Evolutionary conservation across 1,140 invertebrate genomes (phyloP), one percentile per base, ranked within the genome.

Genomic region (Lordiphosa clarofinis): DNA sequence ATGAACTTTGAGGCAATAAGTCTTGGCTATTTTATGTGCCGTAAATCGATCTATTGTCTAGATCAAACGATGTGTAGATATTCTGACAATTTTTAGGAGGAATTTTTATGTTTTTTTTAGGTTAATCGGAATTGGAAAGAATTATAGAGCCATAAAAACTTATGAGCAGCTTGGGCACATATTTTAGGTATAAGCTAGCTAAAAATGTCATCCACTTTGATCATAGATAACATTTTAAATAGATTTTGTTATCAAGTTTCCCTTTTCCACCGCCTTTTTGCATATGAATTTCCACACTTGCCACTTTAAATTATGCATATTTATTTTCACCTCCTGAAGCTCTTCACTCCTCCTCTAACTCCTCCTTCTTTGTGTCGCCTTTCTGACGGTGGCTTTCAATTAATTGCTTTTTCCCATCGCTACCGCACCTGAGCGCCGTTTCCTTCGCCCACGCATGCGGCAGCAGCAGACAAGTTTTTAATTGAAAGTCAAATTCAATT

Each of bases 401-500:
- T 82, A 81, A 81, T 81, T 82, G 72, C 56, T 82, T 79, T 79
- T 70, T 38, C 56, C 56, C 59, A 64, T 46, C 62, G 58, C 49
- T 55, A 50, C 36, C 35, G 28, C 59, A 70, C 68, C 60, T 47
- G 67, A 40, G 56, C 63, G 58, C 40, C 55, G 60, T 10, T 38
- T 33, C 40, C 31, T 52, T 38, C 38, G 12, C 24, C 44, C 65
- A 52, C 65, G 61, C 61, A 74, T 55, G 42, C 44, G 12, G 40
- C 56, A 28, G 37, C 39, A 47, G 15, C 42, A 66, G 37, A 47
- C 67, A 71, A 70, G 57, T 78, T 84, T 84, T 84, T 84, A 84
- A 84, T 84, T 84, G 74, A 84, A 84, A 84, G 56, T 70, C 69
- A 66, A 84, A 84, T 84, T 84, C 69, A 78, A 84, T 84, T 84